Base-by-base conservation (phyloP, 2,888 invertebrate species). In the Mylabris sibirica region DNA sequence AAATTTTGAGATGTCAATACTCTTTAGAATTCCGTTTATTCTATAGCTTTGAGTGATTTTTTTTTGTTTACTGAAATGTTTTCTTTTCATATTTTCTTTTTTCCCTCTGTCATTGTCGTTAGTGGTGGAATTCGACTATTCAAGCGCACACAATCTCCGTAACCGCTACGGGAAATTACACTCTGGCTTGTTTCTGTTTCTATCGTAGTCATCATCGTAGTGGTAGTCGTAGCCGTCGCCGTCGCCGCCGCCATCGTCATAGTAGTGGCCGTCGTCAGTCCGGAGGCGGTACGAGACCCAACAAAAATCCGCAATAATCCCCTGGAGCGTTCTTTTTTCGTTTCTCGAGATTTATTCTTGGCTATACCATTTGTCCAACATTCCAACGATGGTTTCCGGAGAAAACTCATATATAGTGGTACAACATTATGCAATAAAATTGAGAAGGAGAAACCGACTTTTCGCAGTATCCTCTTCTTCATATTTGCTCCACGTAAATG, bases 301-400 rank as follows among this genome's bases (percentile, higher is more conserved):
- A 64, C 49, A 64, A 57, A 64, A 53, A 64, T 64, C 64, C 64
- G 64, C 64, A 64, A 64, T 64, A 64, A 64, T 64, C 53, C 57
- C 57, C 34, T 34, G 49, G 57, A 64, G 57, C 53, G 64, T 34
- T 41, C 35, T 61, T 41, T 61, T 61, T 38, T 35, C 41, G 60
- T 38, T 35, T 41, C 4, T 41, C 22, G n/a, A 61, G 61, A 61
- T 61, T 61, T 61, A 61, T 61, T n/a, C 38, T 35, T 38, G 38
- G 61, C 41, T 30, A 24, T 61, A 20, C 61, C 61, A 61, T 61
- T 61, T 61, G 61, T 61, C 61, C 61, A 41, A 41, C 61, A 61
- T 61, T 61, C 61, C 38, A 61, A 41, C 38, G 61, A 61, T 61
- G 38, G 53, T 64, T 64, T 64, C 57, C 53, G 26, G 64, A 20